Base-by-base conservation (phyloP, 2,113 vertebrate species). In the Tor tambroides region DNA sequence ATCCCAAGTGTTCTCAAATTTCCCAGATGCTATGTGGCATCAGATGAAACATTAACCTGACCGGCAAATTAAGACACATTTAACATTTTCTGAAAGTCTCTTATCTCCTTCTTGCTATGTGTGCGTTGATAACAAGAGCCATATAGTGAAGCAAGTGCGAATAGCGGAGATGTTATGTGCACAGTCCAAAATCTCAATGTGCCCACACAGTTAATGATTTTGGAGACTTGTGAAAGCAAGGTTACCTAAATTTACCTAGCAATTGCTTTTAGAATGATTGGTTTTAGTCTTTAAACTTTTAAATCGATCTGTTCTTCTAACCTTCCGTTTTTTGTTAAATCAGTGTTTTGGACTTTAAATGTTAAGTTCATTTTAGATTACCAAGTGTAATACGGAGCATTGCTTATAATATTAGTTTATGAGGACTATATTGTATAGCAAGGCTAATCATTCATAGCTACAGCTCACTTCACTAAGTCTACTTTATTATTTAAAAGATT, bases 401-500 rank as follows among this genome's bases (percentile, higher is more conserved):
- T 51, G n/a, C 46, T 77, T 17, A 30, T 30, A 77, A 77, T 77
- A 30, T 59, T 80, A 56, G 54, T 38, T 38, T 21, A 35, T 61
- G 30, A 30, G 30, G 78, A 80, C 54, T 23, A 23, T 54, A n/a
- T 79, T 80, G 30, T 61, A 6, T 56, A 80, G 78, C 17, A 38
- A 61, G 78, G 54, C 21, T 65, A 81, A 80, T 81, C 79, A 65
- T 6, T 81, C 79, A 81, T 41, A 28, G 43, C 75, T 78, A 43
- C 79, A 41, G 79, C 23, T 81, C 79, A 38, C 43, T 46, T 32
- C 74, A 83, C 65, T 30, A 41, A 46, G 26, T 56, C 87, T 87
- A n/a, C 54, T 91, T 59, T 84, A 91, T 89, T 88, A 89, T 88
- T 89, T 83, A 89, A 82, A 76, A 78, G 28, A 67, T 43, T 30